Evolutionary conservation across 1,140 invertebrate species (phyloP).

Genomic region (Brachionus asplanchnoidis): DNA sequence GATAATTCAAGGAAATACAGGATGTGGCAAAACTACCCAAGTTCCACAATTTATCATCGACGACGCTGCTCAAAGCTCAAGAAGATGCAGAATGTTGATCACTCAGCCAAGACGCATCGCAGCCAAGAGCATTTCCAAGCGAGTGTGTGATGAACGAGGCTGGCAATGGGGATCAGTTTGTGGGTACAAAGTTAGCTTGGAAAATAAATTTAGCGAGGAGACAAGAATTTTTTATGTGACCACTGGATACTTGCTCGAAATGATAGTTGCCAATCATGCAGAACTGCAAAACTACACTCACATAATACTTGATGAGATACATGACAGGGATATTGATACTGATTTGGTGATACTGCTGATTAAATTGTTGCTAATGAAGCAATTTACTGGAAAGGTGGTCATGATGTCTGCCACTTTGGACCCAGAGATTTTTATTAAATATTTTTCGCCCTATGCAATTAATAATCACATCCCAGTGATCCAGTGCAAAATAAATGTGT

Average conservation of each 20-base stretch:
- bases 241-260: constrained; percentile 54
- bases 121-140: constrained; percentile 51
- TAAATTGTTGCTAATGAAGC: constrained; percentile 47
- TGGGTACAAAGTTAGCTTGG: constrained; percentile 54
- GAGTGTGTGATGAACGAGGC: constrained; percentile 52
- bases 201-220: constrained; percentile 44
- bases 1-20: constrained; percentile 60
- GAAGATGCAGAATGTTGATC: constrained; percentile 47
- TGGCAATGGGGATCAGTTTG: constrained; percentile 53
- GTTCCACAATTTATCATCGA: constrained; percentile 57
- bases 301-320: constrained; percentile 57
- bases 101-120: constrained; percentile 57
- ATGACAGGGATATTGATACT: constrained; percentile 55
- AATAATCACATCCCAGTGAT: neutral
- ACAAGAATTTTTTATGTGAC: constrained; percentile 54
- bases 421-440: constrained; percentile 51
- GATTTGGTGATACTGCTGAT: constrained; percentile 54
- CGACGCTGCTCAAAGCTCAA: constrained; percentile 46
- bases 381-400: constrained; percentile 63
- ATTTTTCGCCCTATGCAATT: constrained; percentile 41
- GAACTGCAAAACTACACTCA: constrained; percentile 48
- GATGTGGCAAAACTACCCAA: constrained; percentile 55
- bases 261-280: constrained; percentile 52
- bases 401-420: constrained; percentile 58
- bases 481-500: neutral